phyloP scores from a whole-genome alignment of 2,113 vertebrate genomes.

The Mormoops blainvillei region DNA sequence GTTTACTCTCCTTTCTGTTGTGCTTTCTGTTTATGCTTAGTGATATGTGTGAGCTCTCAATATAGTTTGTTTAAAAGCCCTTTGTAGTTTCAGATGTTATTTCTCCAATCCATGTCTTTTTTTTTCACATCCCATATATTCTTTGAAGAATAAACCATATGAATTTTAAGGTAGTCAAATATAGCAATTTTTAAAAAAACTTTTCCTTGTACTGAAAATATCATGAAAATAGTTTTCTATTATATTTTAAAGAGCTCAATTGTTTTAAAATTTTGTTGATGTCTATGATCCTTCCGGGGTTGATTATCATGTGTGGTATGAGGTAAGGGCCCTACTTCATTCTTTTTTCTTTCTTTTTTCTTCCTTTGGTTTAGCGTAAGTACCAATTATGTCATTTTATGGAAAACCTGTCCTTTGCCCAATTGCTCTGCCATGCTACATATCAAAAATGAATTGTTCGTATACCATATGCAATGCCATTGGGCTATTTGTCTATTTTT shows the following conservation, averaged over 20 bases:
- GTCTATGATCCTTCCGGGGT: neutral
- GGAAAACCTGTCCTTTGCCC: neutral
- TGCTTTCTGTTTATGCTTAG: neutral
- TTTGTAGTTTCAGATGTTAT: neutral
- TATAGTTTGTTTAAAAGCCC: neutral
- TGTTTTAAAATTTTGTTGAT: neutral
- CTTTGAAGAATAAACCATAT: neutral
- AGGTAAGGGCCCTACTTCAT: neutral
- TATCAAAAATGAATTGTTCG: neutral
- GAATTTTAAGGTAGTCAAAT: neutral
- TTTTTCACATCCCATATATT: neutral
- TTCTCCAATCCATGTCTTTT: neutral
- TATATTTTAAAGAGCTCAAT: neutral
- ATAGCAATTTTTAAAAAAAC: neutral
- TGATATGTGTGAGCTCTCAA: neutral
- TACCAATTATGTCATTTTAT: neutral
- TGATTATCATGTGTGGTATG: neutral
- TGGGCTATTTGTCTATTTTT: neutral
- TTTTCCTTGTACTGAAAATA: neutral
- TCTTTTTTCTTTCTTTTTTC: neutral
- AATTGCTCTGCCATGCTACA: neutral
- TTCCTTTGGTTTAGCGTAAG: neutral
- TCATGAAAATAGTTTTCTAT: neutral
- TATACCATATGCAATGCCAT: neutral
- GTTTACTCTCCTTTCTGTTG: neutral